Evolutionary conservation across 1,140 invertebrate genomes (phyloP), one percentile per base, ranked within the genome.

Genomic region (Uloborus diversus): DNA sequence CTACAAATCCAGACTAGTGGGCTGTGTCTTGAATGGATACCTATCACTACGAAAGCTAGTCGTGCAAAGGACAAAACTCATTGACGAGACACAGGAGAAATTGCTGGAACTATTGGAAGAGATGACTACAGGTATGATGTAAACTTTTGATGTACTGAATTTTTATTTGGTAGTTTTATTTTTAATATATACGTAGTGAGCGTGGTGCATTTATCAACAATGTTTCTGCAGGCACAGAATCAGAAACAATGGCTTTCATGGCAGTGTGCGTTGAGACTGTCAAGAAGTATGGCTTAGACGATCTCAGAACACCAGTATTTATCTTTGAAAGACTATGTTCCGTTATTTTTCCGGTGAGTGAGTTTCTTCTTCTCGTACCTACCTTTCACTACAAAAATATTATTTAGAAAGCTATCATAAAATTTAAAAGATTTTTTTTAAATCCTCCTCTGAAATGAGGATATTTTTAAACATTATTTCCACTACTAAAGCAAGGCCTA

Each of bases 231-330:
- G 95, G 96, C 7, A 99, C 96, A 0, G 96, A 98, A 88, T 92
- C 94, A 59, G 97, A 99, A 87, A 98, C 96, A 0, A 94, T 95
- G 83, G 94, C 96, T 65, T 99, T 99, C 84, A 99, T 99, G 96
- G 91, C 94, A 9, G 94, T 99, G 25, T 98, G 97, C 85, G 94
- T 99, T 3, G 94, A 99, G 87, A 98, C 97, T 0, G 93, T 99
- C 1, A 93, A 96, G 84, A 96, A 96, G 84, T 98, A 96, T 84
- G 94, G 93, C 57, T 89, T 92, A 30, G 93, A 96, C 85, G 97
- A 99, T 87, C 93, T 97, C 62, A 90, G 95, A 79, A 99, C 97
- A 1, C 97, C 97, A 0, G 96, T 99, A 7, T 99, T 99, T 83
- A 90, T 91, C 49, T 99, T 99, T 86, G 97, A 99, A 88, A 90